phyloP scores from a whole-genome alignment of 1,140 invertebrate genomes.

The Penaeus chinensis region DNA sequence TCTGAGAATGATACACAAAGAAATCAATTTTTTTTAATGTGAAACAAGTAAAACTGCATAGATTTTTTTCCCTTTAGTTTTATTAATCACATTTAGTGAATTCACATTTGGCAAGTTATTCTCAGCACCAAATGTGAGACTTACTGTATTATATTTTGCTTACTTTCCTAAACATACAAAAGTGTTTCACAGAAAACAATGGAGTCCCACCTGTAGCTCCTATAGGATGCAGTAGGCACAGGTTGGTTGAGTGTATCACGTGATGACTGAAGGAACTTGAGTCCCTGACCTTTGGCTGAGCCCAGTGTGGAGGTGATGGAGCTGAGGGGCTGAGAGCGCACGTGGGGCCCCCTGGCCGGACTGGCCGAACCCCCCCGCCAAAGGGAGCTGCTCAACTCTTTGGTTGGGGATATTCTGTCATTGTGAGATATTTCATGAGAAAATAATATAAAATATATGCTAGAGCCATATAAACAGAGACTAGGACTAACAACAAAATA shows the following conservation, averaged over 20 bases:
- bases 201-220: constrained; percentile 49
- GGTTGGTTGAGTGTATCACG: constrained; percentile 44
- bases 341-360: constrained; percentile 19
- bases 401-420: constrained; percentile 30
- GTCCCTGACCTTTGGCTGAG: constrained; percentile 17
- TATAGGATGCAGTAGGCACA: constrained; percentile 51
- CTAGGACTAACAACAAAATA: too few relatives aligned
- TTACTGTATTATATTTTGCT: neutral
- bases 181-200: neutral
- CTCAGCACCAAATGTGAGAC: too few relatives aligned
- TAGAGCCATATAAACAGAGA: too few relatives aligned
- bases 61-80: too few relatives aligned
- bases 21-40: too few relatives aligned
- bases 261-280: constrained; percentile 45
- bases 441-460: too few relatives aligned
- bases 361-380: constrained; percentile 37
- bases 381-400: constrained; percentile 8
- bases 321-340: constrained; percentile 4
- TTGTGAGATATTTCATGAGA: neutral
- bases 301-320: constrained; percentile 27
- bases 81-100: too few relatives aligned
- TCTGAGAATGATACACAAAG: too few relatives aligned
- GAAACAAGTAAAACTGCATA: too few relatives aligned
- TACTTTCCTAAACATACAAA: neutral
- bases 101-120: too few relatives aligned